Base-by-base conservation (phyloP, 2,797 vertebrate genomes). In the Melanogrammus aeglefinus region DNA sequence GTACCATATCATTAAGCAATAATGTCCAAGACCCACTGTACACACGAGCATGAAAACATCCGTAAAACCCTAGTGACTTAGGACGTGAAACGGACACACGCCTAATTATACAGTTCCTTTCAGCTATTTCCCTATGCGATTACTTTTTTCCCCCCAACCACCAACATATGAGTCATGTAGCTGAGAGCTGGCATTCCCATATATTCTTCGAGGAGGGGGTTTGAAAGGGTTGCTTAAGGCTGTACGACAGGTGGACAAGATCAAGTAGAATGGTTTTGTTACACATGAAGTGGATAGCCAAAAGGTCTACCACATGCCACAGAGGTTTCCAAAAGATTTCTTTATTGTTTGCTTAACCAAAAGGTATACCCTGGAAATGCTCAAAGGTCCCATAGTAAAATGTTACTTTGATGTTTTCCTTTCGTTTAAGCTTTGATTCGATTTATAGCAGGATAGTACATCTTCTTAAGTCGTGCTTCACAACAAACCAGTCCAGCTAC, bases 141-240 rank as follows among this genome's bases (percentile, higher is more conserved):
- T 63, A 75, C 74, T 47, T 89, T 89, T 92, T 94, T 92, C 91
- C 92, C 91, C 92, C 63, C 63, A 69, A 90, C 77, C 81, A 82
- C 77, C 75, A 75, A 87, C 80, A 86, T 51, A 27, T 91, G 87
- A 89, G 86, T 90, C 88, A 90, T 80, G 82, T 76, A 80, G 75
- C 41, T 12, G 78, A 80, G 24, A 66, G 63, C n/a, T 24, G 70
- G 4, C 47, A 78, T 36, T 31, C 9, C 63, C 63, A 38, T 72
- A 29, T 31, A 72, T 35, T 72, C 63, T 69, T 69, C n/a, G 9
- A 4, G 63, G n/a, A 69, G 63, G 24, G 24, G 2, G 7, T 69
- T 69, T 27, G 2, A 13, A 69, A 69, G 4, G 63, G 63, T 69
- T 69, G 63, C 8, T 69, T 9, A 69, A 9, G 9, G 21, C 21